A percentile compares a stretch with the other conserved stretches of the same genome.
These are phyloP conservation scores for Theonella swinhoei DNA, from an alignment of 37 sponge, comb jelly and placozoan species.

Conservation along the genomic window DNA sequence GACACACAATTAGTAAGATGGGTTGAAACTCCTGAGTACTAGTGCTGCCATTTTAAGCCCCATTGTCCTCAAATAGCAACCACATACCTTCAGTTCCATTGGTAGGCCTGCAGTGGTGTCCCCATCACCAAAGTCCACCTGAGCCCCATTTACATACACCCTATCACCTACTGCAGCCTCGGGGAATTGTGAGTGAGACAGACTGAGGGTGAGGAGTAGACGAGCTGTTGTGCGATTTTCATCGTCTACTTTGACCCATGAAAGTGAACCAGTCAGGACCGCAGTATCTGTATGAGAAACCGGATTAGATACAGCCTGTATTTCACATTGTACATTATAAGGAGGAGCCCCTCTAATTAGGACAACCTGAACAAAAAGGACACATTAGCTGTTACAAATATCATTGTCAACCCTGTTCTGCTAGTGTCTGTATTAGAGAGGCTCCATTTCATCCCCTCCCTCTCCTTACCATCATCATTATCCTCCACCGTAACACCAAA, in stretches of 20 bases:
- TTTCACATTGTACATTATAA: no score
- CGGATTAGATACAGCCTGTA: background rate
- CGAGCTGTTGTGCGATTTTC: slow-evolving; percentile 46
- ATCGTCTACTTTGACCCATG: slow-evolving; percentile 43
- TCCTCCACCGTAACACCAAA: slow-evolving; percentile 75
- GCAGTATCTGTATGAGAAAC: slow-evolving; percentile 45
- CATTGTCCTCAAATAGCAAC: no score
- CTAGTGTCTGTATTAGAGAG: no score
- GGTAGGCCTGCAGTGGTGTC: background rate
- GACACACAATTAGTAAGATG: no score
- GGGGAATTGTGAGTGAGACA: slow-evolving; percentile 30
- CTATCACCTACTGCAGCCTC: slow-evolving; percentile 8
- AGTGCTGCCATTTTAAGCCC: no score
- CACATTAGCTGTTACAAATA: background rate
- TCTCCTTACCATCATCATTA: slow-evolving; percentile 79
- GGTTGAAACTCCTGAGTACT: no score
- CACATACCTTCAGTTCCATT: background rate
- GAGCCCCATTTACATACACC: slow-evolving; percentile 10
- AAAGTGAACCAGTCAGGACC: slow-evolving; percentile 64
- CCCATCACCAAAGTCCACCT: slow-evolving; percentile 62
- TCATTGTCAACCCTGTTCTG: background rate
- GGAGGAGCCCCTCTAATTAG: no score
- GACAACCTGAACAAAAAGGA: background rate
- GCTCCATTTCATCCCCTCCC: no score
- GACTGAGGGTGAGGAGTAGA: slow-evolving; percentile 65